Percentiles rank a stretch among this genome's conserved stretches.
Conservation (phyloP, 2,113 vertebrate species). For the Castor canadensis region DNA sequence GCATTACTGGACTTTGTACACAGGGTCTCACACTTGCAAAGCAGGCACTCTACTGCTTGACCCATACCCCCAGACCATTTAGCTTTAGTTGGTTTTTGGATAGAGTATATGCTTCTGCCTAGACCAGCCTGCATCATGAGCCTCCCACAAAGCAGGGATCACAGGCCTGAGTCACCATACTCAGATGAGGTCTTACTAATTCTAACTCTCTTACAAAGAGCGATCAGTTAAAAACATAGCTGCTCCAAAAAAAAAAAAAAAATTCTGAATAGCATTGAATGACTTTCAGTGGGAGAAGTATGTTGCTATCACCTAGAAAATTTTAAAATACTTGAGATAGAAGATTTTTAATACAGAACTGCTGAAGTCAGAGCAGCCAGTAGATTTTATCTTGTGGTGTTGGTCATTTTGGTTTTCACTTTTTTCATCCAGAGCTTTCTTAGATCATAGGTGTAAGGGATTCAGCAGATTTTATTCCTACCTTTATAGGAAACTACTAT, state of each 20-base stretch:
- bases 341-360: neutral
- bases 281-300: neutral
- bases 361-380: neutral
- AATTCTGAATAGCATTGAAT: neutral
- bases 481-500: neutral
- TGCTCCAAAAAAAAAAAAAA: neutral
- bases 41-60: no score
- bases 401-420: neutral
- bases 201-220: neutral
- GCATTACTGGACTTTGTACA: no score
- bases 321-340: neutral
- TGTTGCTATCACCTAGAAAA: neutral
- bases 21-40: no score
- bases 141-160: no score
- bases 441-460: neutral
- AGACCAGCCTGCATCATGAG: no score
- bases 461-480: neutral
- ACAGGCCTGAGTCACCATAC: no score
- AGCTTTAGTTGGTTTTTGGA: no score
- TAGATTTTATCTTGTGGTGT: neutral
- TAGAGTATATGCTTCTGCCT: no score
- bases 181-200: no score
- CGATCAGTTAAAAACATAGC: neutral
- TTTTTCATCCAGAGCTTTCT: neutral
- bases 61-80: no score